These are phyloP conservation scores for Alsophila aescularia DNA, from an alignment of 2,888 invertebrate genomes.

Conservation along the genomic window DNA sequence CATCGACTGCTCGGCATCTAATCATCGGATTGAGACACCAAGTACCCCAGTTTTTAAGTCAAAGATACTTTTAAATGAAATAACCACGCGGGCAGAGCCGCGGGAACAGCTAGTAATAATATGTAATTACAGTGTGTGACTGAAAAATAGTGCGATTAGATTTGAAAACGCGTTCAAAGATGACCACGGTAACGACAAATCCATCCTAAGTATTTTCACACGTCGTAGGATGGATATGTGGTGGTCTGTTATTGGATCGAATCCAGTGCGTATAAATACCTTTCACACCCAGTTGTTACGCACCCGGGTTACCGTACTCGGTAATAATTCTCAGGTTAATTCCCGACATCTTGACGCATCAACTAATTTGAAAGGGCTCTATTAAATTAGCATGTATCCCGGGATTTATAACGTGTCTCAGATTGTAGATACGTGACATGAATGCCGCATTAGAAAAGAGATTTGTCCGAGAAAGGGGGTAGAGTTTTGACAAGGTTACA, in stretches of 20 bases:
- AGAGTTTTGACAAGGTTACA: not conserved
- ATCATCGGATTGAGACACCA: too few relatives aligned
- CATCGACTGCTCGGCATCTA: too few relatives aligned
- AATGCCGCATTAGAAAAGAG: constrained; percentile 26
- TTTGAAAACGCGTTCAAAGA: too few relatives aligned
- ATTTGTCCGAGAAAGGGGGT: not conserved
- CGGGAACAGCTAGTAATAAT: too few relatives aligned
- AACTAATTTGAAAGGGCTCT: constrained; percentile 28
- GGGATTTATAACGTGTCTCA: constrained; percentile 35
- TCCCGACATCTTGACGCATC: constrained; percentile 36
- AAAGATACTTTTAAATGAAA: too few relatives aligned
- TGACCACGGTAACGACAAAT: too few relatives aligned
- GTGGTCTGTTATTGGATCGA: not conserved
- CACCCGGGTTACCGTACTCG: constrained; percentile 17
- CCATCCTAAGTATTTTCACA: too few relatives aligned
- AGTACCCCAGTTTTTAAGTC: too few relatives aligned
- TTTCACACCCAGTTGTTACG: not conserved
- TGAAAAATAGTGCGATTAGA: too few relatives aligned
- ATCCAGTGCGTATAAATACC: not conserved
- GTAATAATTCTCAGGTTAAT: constrained; percentile 32
- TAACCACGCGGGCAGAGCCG: too few relatives aligned
- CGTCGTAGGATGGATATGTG: too few relatives aligned
- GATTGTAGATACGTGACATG: constrained; percentile 39
- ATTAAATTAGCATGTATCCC: constrained; percentile 33
- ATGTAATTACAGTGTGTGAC: too few relatives aligned